Evolutionary conservation across 2,113 vertebrate genomes (phyloP), one percentile per base, ranked within the genome.

Genomic region (Clinocottus analis): DNA sequence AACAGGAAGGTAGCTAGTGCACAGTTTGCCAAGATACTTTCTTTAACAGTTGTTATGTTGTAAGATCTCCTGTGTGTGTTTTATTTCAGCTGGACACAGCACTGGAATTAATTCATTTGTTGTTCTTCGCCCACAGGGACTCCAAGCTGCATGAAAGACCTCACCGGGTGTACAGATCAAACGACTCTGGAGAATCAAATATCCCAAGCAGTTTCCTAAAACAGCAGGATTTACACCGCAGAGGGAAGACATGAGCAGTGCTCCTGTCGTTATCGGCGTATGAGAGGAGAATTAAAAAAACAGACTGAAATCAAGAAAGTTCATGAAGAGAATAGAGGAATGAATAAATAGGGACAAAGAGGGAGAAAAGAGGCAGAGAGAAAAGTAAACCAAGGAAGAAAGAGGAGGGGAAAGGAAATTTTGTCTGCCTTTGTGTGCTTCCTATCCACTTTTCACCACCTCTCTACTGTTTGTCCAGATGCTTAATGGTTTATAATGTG

Each of bases 381-480:
- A 41, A 85, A 25, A 12, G 37, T 10, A 66, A 73, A 82, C 31
- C 58, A 82, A 76, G 29, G 4, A 39, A 51, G 14, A 73, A 23
- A 55, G 19, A 31, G 55, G 45, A 35, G 64, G 60, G 16, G 29
- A 77, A 17, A 66, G 67, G 59, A 84, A 83, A 85, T 66, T 67
- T 13, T 37, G 29, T 77, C 64, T 65, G 55, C 14, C 59, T 72
- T 21, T 9, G 23, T 65, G 66, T 2, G 5, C 23, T 56, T 72
- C 82, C 35, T 53, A 17, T 0, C 72, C 64, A 75, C 74, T 76
- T 87, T 85, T 88, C 85, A 83, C 2, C 77, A 84, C 66, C 79
- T 75, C 67, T 72, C 59, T 19, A n/a, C 23, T 93, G 84, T 92
- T 94, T 91, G 78, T 90, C 83, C 90, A 94, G 92, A 91, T 93